Base-by-base conservation (phyloP, 2,888 invertebrate species). In the Eretmocerus hayati region DNA sequence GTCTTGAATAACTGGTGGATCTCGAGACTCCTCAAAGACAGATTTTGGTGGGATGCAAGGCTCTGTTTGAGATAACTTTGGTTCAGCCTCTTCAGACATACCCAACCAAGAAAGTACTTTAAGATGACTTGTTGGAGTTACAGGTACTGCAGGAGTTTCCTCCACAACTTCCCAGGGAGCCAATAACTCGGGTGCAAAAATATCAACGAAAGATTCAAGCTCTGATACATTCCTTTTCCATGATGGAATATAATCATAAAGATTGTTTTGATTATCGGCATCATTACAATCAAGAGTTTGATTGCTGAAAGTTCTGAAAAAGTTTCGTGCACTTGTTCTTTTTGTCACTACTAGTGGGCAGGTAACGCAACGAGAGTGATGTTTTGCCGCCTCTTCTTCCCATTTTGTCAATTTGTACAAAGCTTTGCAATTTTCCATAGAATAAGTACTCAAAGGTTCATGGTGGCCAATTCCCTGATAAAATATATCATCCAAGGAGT, bases 401-500 rank as follows among this genome's bases (percentile, higher is more conserved):
- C 71, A 71, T 36, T 56, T 48, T 47, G 62, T 58, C 26, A 70
- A 52, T 18, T 63, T 62, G 22, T 56, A 57, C 32, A 57, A 54
- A 9, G 67, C 58, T 52, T 59, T 59, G 31, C 50, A 52, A 52
- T 71, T 69, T 16, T 62, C 53, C 2, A 48, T 26, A 5, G 64
- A 64, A 56, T 58, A 58, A 41, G 55, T 54, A 13, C 62, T 52
- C 16, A 64, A 46, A 4, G 26, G 6, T 31, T 52, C 55, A 20
- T 62, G 56, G 41, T 70, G 58, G 32, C 65, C 64, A 47, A 69
- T 58, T 23, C 66, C 61, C 40, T 69, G 69, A 60, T 71, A 69
- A 58, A 64, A 71, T 50, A 71, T 55, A 50, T 71, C 71, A 23
- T 66, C 68, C 31, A 66, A 53, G 15, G 70, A 70, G 56, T 70